Evolutionary conservation across 2,113 vertebrate species (phyloP).

Genomic region (Aythya baeri): DNA sequence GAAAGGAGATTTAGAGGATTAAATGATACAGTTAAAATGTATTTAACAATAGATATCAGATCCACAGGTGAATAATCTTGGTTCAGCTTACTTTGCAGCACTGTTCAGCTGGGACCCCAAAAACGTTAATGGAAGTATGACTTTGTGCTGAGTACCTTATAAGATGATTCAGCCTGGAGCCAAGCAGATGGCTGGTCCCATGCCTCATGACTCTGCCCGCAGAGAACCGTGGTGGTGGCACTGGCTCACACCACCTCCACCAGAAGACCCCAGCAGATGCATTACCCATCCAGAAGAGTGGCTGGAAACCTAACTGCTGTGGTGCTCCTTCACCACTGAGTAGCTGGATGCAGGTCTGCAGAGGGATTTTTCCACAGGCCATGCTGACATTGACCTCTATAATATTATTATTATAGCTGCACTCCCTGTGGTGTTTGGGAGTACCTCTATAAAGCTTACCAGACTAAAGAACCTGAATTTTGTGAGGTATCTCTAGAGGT

Average conservation of each 20-base stretch:
- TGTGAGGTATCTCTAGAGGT: background rate
- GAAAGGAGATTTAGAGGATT: background rate
- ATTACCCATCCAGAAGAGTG: background rate
- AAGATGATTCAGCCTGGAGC: background rate
- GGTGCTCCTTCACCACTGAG: background rate
- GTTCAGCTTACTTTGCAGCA: background rate
- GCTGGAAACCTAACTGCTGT: background rate
- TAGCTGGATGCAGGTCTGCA: background rate
- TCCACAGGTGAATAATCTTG: background rate
- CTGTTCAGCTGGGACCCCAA: background rate
- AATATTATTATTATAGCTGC: background rate
- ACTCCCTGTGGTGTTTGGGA: background rate
- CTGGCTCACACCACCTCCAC: background rate
- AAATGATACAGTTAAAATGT: background rate
- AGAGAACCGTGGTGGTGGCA: rapidly evolving
- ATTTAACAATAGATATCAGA: background rate
- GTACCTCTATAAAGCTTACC: background rate
- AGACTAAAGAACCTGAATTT: background rate
- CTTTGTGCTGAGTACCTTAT: background rate
- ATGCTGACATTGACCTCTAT: background rate
- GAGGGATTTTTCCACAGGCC: background rate
- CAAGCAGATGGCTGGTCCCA: background rate
- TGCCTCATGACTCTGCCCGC: background rate
- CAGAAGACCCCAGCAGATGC: background rate
- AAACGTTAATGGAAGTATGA: background rate